Conservation (phyloP, 2,113 vertebrate species). For the Deroptyus accipitrinus region DNA sequence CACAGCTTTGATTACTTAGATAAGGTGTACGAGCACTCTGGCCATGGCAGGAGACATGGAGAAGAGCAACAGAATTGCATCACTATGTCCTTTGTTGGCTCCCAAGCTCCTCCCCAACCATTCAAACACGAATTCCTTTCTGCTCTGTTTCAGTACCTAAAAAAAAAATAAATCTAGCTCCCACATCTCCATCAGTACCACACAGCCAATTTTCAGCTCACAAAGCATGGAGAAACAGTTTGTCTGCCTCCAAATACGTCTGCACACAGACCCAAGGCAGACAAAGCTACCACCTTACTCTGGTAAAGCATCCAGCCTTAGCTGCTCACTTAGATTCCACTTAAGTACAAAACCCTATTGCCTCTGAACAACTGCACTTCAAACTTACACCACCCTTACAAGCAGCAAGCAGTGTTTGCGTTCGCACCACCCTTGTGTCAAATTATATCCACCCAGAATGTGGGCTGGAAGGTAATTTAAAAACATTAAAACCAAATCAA, state of each 20-base stretch:
- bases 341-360: background rate
- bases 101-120: background rate
- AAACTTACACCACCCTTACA: background rate
- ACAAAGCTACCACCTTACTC: background rate
- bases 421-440: background rate
- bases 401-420: background rate
- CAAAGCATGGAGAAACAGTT: background rate
- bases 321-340: background rate
- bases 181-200: background rate
- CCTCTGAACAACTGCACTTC: background rate
- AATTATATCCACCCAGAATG: background rate
- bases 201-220: background rate
- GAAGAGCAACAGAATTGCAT: background rate
- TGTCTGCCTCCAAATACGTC: background rate
- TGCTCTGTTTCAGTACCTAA: background rate
- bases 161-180: background rate
- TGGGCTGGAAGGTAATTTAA: background rate
- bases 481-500: background rate
- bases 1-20: background rate
- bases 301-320: background rate
- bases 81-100: background rate
- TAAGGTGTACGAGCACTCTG: background rate
- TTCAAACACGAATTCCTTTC: background rate
- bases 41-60: fast-evolving
- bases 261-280: background rate